Base-by-base conservation (phyloP, 53 echinoderm and acorn worm species). In the Apostichopus leukothele region DNA sequence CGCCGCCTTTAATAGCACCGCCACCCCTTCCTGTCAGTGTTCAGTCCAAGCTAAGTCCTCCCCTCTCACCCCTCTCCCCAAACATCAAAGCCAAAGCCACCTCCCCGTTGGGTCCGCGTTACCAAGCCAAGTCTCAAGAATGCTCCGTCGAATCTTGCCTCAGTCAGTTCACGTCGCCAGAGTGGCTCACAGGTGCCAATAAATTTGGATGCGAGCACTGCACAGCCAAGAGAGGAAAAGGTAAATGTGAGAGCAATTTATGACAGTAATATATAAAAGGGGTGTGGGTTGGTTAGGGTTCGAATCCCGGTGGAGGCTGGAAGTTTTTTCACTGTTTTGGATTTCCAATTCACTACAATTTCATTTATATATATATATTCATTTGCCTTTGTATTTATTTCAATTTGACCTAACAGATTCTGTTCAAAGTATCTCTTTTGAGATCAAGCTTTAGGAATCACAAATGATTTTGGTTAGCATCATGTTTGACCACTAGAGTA, bases 81-180 rank as follows among this genome's bases (percentile, higher is more conserved):
- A 95, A 88, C 60, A 92, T 89, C 67, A 90, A 93, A 26, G 86
- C 95, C 76, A 90, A 91, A 11, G 95, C 93, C 13, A 93, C 90
- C 22, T 95, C 95, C 0, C 90, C 94, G 7, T 86, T 96, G 50
- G 95, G 93, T n/a, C 93, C 93, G 0, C 88, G 95, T 39, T 99
- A 99, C 88, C 89, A 92, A 75, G 85, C 94, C 63, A 96, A 95
- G 83, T 89, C 91, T 16, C 90, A 94, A 71, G 99, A 99, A 80
- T 99, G 99, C 75, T 99, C 99, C 3, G 94, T 99, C 19, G 89
- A 96, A 89, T 96, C 99, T 0, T 96, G 99, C 73, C 96, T 99
- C 60, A 96, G 94, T 59, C 99, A 99, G 89, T 99, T 99, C 88
- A 99, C 99, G 22, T 92, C 93, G 0, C 99, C 95, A 5, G 99